Percentiles rank a stretch among this genome's conserved stretches.
Evolutionary conservation across 2,797 vertebrate genomes (phyloP).

Genomic region (Mareca penelope): DNA sequence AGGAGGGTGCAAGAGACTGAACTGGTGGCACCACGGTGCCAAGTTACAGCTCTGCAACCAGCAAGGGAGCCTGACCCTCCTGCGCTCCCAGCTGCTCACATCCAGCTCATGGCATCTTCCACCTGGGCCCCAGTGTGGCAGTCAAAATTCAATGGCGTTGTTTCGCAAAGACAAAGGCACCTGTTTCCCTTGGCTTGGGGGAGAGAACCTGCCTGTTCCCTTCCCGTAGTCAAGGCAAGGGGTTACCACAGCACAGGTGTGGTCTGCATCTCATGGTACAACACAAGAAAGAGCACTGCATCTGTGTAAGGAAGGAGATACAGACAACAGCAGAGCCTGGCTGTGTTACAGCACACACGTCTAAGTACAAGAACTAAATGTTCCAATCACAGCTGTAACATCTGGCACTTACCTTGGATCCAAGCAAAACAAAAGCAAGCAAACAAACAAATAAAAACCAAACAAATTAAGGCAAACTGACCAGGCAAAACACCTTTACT

Average conservation of each 20-base stretch:
- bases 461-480: not conserved
- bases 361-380: not conserved
- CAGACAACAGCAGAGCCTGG: not conserved
- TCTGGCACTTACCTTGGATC: not conserved
- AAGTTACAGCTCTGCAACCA: not conserved
- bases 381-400: not conserved
- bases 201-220: not conserved
- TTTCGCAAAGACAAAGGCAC: not conserved
- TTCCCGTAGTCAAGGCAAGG: not conserved
- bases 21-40: not conserved
- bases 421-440: not conserved
- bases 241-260: rapidly evolving
- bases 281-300: rapidly evolving
- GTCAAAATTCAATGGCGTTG: not conserved
- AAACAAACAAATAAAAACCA: not conserved
- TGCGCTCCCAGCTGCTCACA: not conserved
- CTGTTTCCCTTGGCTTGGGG: not conserved
- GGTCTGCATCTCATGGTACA: rapidly evolving
- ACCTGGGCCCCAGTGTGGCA: rapidly evolving
- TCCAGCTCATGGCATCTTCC: not conserved
- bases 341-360: not conserved
- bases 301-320: not conserved
- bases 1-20: not conserved
- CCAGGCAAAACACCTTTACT: not conserved
- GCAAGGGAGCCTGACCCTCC: rapidly evolving